These are phyloP conservation scores for Brachypterus glaber DNA, from an alignment of 2,888 invertebrate genomes.

Conservation along the genomic window DNA sequence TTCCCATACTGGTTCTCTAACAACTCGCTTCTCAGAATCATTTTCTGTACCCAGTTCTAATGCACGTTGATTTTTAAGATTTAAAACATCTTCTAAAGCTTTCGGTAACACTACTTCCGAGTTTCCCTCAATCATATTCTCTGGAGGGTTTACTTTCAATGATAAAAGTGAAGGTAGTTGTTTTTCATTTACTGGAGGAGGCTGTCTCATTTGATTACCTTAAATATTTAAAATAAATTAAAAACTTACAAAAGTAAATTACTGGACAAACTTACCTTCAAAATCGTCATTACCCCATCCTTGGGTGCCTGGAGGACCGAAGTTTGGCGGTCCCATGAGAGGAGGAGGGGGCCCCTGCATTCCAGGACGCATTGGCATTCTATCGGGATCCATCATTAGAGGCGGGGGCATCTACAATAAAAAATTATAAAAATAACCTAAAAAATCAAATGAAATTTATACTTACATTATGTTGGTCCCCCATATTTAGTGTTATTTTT, in stretches of 20 bases:
- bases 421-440: conserved; percentile 3
- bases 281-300: conserved; percentile 31
- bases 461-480: too few relatives aligned
- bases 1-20: conserved; percentile 31
- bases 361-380: conserved; percentile 17
- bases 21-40: conserved; percentile 9
- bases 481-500: too few relatives aligned
- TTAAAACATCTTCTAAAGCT: conserved; percentile 81
- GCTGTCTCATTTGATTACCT: conserved; percentile 12
- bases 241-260: too few relatives aligned
- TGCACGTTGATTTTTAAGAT: conserved; percentile 77
- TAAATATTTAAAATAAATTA: too few relatives aligned
- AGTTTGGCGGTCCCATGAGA: conserved; percentile 19
- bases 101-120: conserved; percentile 63
- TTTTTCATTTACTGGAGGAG: conserved; percentile 28
- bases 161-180: conserved; percentile 52
- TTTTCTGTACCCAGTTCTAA: conserved; percentile 58
- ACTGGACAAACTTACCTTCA: conserved; percentile 12
- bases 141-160: conserved; percentile 57
- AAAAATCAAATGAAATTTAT: neutral
- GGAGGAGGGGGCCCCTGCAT: conserved; percentile 10
- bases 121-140: conserved; percentile 47
- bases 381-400: conserved; percentile 13
- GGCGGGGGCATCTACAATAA: conserved; percentile 12
- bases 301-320: conserved; percentile 31